A percentile compares a stretch with the other conserved stretches of the same genome.
These are phyloP conservation scores for Periophthalmus magnuspinnatus DNA, from an alignment of 2,797 vertebrate genomes.

Conservation along the genomic window DNA sequence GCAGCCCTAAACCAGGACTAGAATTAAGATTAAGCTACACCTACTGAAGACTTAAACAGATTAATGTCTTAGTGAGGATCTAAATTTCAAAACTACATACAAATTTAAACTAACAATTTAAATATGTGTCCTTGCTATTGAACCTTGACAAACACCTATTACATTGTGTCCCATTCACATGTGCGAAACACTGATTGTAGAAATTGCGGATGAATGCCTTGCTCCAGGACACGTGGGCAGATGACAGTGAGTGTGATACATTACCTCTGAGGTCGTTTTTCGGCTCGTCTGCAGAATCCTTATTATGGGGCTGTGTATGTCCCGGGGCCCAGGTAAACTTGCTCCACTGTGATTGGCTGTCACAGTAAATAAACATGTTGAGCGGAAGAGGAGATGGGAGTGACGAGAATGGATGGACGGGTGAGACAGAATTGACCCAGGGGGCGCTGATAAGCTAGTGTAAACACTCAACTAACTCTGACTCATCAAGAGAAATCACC, in stretches of 20 bases:
- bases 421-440: conserved; percentile 1
- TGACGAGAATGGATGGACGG: background rate
- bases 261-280: conserved; percentile 4
- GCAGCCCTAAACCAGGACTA: too few species aligned
- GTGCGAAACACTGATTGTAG: background rate
- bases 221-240: conserved; percentile 6
- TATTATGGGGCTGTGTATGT: background rate
- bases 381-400: conserved; percentile 7
- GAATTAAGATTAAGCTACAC: too few species aligned
- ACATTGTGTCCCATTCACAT: background rate
- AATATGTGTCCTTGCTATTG: background rate
- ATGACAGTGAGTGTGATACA: conserved; percentile 8
- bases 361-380: conserved; percentile 18
- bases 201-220: background rate
- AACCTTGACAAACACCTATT: background rate
- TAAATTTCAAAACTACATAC: too few species aligned
- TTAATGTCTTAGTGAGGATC: too few species aligned
- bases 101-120: background rate
- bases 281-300: conserved; percentile 8
- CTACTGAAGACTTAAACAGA: too few species aligned
- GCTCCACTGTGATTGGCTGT: conserved; percentile 17
- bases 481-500: background rate
- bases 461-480: background rate
- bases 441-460: background rate
- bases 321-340: conserved; percentile 9